These are phyloP conservation scores for Masticophis lateralis DNA, from an alignment of 2,797 vertebrate species.

Conservation along the genomic window DNA sequence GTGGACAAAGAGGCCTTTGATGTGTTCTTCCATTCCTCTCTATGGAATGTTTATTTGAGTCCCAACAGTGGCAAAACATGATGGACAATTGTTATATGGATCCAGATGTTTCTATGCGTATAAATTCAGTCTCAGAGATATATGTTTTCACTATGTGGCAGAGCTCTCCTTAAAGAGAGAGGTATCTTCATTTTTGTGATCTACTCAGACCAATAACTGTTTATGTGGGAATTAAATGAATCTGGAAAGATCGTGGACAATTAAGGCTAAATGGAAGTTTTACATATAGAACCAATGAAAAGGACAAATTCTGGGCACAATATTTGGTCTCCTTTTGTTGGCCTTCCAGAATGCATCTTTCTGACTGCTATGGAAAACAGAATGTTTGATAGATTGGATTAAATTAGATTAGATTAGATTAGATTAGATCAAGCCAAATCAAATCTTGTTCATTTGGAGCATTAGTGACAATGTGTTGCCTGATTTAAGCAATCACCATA, in stretches of 20 bases:
- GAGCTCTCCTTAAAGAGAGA: background rate
- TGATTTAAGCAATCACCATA: background rate
- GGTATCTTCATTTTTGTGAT: background rate
- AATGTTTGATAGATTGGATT: background rate
- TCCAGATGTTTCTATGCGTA: background rate
- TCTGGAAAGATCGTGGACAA: background rate
- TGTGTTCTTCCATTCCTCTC: background rate
- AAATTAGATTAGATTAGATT: background rate
- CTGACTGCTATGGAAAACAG: background rate
- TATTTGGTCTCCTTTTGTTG: background rate
- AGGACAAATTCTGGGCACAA: background rate
- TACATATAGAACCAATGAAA: background rate
- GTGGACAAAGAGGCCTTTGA: background rate
- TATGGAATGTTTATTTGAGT: background rate
- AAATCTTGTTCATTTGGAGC: background rate
- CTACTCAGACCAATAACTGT: background rate
- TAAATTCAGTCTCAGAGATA: background rate
- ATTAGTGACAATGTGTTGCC: background rate
- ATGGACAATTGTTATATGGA: background rate
- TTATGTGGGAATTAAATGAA: background rate
- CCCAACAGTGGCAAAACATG: background rate
- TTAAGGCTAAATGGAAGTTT: background rate
- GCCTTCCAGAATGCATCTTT: background rate
- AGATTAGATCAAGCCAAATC: background rate
- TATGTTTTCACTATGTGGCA: too few relatives aligned